Base-by-base conservation (phyloP, 2,888 invertebrate genomes). In the Diarsia brunnea region DNA sequence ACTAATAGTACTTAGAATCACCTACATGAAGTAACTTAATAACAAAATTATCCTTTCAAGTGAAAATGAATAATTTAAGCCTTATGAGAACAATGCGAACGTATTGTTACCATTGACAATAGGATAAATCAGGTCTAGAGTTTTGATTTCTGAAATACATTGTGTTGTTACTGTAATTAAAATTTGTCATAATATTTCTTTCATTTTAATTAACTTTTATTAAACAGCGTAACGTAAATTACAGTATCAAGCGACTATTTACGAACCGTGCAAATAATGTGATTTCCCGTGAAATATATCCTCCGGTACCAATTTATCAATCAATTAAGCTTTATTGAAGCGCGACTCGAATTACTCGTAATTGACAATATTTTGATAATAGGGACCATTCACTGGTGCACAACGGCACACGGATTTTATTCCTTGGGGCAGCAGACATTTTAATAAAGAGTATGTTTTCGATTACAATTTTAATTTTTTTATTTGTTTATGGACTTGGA, bases 321-420 rank as follows among this genome's bases (percentile, higher is more conserved):
- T 85, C 79, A 81, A 87, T 87, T 85, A 86, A 81, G 86, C 86
- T 84, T 88, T 84, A 89, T 87, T 87, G 85, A 85, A 76, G 76
- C 81, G 74, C 73, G 69, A 80, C 80, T 79, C 71, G 78, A 82
- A 87, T 87, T 84, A 88, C 82, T 82, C 77, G 79, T 85, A 86
- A 86, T 85, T 86, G 75, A 83, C 83, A 88, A 84, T 73, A 84
- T 84, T 84, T 78, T 68, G 60, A 72, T 84, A 70, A 69, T 69
- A 43, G n/a, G 14, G n/a, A 69, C 49, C 78, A 75, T 73, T 79
- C 60, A 81, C 45, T 71, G 24, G 45, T 65, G 61, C 66, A 74
- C 68, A 76, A 75, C 60, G 53, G 49, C 10, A 63, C 21, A 38
- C 31, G 0, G n/a, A 63, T 65, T 49, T 82, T 73, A 70, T 73